Evolutionary conservation across 1,140 invertebrate species (phyloP), one percentile per base, ranked within the genome.

Genomic region (Rhopalosiphum maidis): DNA sequence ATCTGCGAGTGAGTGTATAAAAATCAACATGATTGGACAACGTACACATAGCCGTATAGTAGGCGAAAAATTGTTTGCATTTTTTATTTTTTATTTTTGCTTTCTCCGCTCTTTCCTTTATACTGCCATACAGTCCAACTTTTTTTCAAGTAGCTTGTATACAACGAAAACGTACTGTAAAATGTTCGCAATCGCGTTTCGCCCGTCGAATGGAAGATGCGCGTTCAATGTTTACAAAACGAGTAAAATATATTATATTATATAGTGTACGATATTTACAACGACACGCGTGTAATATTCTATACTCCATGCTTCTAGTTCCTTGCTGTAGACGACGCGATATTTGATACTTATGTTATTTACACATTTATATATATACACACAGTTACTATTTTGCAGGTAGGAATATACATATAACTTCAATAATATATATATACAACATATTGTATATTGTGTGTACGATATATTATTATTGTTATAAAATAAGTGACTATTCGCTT

Each of bases 401-500:
- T 77, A 77, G 55, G 46, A 11, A 11, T 46, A 46, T 46, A 46
- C 30, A 60, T 60, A 55, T 60, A 15, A 68, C 60, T 68, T n/a
- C 60, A 68, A 68, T 68, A 68, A 68, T n/a, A n/a, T 60, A 60
- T 60, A 60, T 30, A 68, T 5, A 77, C 18, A 77, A 5, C 30
- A 77, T 77, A 77, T 30, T 11, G 25, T 60, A 60, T 60, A 60
- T 60, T 77, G 18, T n/a, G 15, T 35, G 60, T 77, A 77, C 30
- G n/a, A 77, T n/a, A n/a, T 77, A 77, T 77, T 77, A 77, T 77
- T 77, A 77, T 77, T 77, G 60, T n/a, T 77, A 77, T 77, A 18
- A 77, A 77, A 77, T 77, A 77, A 77, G 60, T 77, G 60, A 77
- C 30, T 77, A n/a, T 77, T 77, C 15, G 60, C 60, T 77, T 77